phyloP scores from a whole-genome alignment of 2,888 invertebrate genomes.

The Yponomeuta plumbellus region DNA sequence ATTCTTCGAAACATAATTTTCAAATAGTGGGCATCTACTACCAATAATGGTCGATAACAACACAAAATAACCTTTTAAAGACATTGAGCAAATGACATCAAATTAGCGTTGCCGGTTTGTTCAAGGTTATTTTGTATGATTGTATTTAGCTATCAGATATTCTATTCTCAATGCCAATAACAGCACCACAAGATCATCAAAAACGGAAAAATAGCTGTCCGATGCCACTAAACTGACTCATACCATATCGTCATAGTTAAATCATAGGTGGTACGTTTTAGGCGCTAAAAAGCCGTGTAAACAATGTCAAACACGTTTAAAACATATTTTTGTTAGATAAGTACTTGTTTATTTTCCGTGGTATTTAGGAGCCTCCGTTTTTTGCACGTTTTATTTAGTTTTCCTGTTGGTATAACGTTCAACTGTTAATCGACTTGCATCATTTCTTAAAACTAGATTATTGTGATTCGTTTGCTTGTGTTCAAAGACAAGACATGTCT shows the following conservation, averaged over 20 bases:
- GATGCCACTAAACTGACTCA: conserved; percentile 10
- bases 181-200: neutral
- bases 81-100: neutral
- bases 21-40: too few species aligned
- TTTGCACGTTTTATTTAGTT: neutral
- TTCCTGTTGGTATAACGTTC: neutral
- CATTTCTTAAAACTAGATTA: neutral
- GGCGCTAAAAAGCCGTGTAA: conserved; percentile 11
- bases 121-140: neutral
- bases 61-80: neutral
- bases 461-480: neutral
- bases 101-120: neutral
- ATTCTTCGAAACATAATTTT: too few species aligned
- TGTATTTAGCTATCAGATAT: neutral
- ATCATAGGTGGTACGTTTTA: conserved; percentile 11
- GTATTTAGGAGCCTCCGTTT: neutral
- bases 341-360: neutral
- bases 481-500: too few species aligned
- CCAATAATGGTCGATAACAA: neutral
- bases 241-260: conserved; percentile 15
- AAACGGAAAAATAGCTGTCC: neutral
- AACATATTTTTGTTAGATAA: conserved; percentile 9
- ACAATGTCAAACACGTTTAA: conserved; percentile 9
- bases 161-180: neutral
- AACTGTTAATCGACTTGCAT: neutral